Evolutionary conservation across 2,797 vertebrate genomes (phyloP).

Genomic region (Parambassis ranga): DNA sequence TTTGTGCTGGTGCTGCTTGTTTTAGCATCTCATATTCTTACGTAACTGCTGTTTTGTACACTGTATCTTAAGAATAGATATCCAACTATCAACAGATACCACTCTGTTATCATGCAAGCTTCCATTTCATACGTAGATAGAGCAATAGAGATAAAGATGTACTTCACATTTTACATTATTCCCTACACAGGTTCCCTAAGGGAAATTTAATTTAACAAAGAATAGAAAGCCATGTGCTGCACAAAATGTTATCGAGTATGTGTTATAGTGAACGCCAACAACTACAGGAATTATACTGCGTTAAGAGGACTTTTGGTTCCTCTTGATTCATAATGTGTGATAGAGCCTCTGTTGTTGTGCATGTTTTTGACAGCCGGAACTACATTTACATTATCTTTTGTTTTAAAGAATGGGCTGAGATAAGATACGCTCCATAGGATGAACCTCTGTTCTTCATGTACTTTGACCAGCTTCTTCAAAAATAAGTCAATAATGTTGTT

Average conservation of each 20-base stretch:
- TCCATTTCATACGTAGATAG: neutral
- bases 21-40: slow-evolving; percentile 4
- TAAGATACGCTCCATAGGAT: slow-evolving; percentile 51
- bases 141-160: no score
- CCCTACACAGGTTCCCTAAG: no score
- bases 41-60: neutral
- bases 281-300: no score
- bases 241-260: no score
- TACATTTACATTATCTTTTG: slow-evolving; percentile 25
- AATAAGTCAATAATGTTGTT: slow-evolving; percentile 57
- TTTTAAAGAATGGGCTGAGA: slow-evolving; percentile 31
- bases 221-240: no score
- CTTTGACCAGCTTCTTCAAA: slow-evolving; percentile 68
- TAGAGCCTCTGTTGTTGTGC: no score
- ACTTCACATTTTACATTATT: no score
- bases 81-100: slow-evolving; percentile 1
- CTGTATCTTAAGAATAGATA: slow-evolving; percentile 17
- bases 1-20: neutral
- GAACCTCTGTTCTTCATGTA: slow-evolving; percentile 35
- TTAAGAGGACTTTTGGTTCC: no score
- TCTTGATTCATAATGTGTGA: no score
- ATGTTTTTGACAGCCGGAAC: neutral
- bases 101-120: neutral
- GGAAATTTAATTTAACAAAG: no score
- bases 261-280: no score